These are phyloP conservation scores for Synchiropus splendidus DNA, from an alignment of 2,113 vertebrate species.

Conservation along the genomic window DNA sequence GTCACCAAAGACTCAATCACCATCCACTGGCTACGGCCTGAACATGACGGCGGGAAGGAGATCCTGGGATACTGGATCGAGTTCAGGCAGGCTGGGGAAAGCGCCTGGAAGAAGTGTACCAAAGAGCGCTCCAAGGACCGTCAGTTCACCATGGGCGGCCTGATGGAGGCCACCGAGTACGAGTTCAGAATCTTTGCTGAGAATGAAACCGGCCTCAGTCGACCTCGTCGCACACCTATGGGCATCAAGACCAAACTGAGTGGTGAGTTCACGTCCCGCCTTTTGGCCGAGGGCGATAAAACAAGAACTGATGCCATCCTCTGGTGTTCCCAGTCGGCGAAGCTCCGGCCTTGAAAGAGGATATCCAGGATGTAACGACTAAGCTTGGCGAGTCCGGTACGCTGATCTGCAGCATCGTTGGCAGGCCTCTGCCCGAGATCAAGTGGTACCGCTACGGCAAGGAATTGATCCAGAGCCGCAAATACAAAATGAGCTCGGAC, in stretches of 20 bases:
- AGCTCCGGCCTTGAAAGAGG: slow-evolving; percentile 80
- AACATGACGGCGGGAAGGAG: slow-evolving; percentile 92
- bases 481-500: slow-evolving; percentile 98
- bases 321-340: slow-evolving; percentile 77
- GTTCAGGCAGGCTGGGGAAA: slow-evolving; percentile 89
- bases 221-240: slow-evolving; percentile 89
- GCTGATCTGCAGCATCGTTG: slow-evolving; percentile 85
- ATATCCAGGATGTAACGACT: slow-evolving; percentile 83
- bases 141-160: slow-evolving; percentile 89
- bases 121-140: slow-evolving; percentile 91
- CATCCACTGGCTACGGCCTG: slow-evolving; percentile 90
- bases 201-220: slow-evolving; percentile 88
- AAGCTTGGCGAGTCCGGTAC: slow-evolving; percentile 87
- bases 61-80: slow-evolving; percentile 98
- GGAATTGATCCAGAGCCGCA: slow-evolving; percentile 91
- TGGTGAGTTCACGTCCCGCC: slow-evolving; percentile 59
- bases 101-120: slow-evolving; percentile 93
- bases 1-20: slow-evolving; percentile 90
- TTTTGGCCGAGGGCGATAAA: not conserved
- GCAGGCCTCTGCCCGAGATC: slow-evolving; percentile 94
- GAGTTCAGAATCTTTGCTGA: slow-evolving; percentile 94
- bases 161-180: slow-evolving; percentile 93
- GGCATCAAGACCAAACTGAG: slow-evolving; percentile 95
- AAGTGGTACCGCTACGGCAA: slow-evolving; percentile 96
- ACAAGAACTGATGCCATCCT: not conserved